phyloP scores from a whole-genome alignment of 2,113 vertebrate species.

The Eublepharis macularius region DNA sequence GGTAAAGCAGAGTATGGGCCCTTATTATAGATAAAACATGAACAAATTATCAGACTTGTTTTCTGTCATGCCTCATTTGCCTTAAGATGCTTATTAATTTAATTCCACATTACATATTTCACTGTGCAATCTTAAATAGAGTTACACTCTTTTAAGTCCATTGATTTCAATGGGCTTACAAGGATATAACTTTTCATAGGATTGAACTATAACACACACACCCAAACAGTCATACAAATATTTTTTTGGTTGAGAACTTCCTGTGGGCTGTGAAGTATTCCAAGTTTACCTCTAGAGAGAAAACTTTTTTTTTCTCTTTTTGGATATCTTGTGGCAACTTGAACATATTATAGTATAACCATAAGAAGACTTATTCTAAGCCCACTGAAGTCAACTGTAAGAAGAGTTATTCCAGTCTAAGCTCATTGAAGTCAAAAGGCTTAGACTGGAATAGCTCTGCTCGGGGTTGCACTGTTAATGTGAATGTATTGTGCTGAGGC shows the following conservation, averaged over 20 bases:
- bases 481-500: conserved; percentile 45
- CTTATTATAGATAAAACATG: background rate
- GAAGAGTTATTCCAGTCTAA: no score
- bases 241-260: conserved; percentile 27
- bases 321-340: conserved; percentile 49
- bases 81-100: background rate
- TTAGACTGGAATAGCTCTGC: no score
- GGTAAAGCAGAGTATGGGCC: background rate
- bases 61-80: background rate
- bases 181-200: no score
- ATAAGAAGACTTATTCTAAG: no score
- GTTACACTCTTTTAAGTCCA: no score
- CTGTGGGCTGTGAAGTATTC: conserved; percentile 22
- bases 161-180: no score
- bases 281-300: conserved; percentile 48
- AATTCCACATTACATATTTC: background rate
- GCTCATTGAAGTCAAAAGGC: no score
- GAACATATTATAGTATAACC: conserved; percentile 60
- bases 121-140: no score
- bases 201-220: background rate
- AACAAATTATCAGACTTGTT: background rate
- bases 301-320: conserved; percentile 44
- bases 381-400: no score
- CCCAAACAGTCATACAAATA: conserved; percentile 2
- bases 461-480: no score